Conservation (phyloP, 2,113 vertebrate genomes). For the Rhineura floridana region DNA sequence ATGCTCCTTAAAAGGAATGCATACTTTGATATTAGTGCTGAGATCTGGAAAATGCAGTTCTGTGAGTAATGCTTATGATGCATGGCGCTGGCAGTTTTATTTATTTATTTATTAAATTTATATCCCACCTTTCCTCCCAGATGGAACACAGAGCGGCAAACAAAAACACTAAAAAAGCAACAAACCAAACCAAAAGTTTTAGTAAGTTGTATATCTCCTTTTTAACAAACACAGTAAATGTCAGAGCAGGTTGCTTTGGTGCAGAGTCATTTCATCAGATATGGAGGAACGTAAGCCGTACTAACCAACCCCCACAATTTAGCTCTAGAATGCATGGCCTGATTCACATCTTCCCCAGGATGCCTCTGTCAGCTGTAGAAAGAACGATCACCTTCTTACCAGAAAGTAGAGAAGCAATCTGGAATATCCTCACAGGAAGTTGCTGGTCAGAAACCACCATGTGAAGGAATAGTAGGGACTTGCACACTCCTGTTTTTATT, state of each 20-base stretch:
- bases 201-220: neutral
- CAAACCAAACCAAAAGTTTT: too few species aligned
- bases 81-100: neutral
- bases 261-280: neutral
- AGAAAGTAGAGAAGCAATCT: neutral
- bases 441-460: neutral
- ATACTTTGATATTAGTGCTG: neutral
- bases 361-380: neutral
- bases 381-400: neutral
- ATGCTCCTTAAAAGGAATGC: neutral
- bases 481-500: too few species aligned
- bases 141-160: too few species aligned
- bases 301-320: neutral
- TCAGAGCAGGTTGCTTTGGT: neutral
- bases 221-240: neutral
- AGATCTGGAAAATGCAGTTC: neutral
- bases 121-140: too few species aligned
- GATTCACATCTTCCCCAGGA: neutral
- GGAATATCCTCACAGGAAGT: neutral
- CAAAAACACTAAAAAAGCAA: too few species aligned
- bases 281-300: neutral
- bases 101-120: too few species aligned
- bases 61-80: neutral
- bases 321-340: neutral
- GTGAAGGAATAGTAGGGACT: too few species aligned